Evolutionary conservation across 2,797 vertebrate genomes (phyloP).

Genomic region (Pangasius sanitwongsei): DNA sequence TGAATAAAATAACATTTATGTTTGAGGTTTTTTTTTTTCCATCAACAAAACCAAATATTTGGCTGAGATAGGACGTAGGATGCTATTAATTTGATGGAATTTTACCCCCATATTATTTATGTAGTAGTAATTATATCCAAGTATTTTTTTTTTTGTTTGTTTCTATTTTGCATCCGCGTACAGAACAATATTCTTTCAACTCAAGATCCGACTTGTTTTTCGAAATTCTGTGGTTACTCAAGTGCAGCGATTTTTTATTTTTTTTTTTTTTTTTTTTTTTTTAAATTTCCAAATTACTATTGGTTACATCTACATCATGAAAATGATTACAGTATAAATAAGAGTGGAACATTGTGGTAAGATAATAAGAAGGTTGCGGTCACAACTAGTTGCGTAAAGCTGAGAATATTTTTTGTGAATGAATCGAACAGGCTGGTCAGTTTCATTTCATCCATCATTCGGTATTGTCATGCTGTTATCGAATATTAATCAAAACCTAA

Average conservation of each 20-base stretch:
- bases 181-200: neutral
- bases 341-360: neutral
- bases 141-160: neutral
- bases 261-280: no score
- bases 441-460: neutral
- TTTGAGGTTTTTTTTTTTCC: neutral
- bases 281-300: neutral
- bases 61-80: neutral
- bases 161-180: neutral
- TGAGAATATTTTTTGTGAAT: neutral
- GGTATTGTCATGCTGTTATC: neutral
- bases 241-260: no score
- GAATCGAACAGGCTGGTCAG: neutral
- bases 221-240: neutral
- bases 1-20: neutral
- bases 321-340: slow-evolving; percentile 4
- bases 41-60: neutral
- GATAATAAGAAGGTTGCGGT: neutral
- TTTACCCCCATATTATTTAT: neutral
- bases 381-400: neutral
- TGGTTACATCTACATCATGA: neutral
- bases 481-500: neutral
- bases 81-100: neutral
- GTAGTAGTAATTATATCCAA: neutral
- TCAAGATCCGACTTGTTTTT: neutral